A percentile compares a stretch with the other conserved stretches of the same genome.
Evolutionary conservation across 2,888 invertebrate species (phyloP).

Genomic region (Limnephilus auricula): DNA sequence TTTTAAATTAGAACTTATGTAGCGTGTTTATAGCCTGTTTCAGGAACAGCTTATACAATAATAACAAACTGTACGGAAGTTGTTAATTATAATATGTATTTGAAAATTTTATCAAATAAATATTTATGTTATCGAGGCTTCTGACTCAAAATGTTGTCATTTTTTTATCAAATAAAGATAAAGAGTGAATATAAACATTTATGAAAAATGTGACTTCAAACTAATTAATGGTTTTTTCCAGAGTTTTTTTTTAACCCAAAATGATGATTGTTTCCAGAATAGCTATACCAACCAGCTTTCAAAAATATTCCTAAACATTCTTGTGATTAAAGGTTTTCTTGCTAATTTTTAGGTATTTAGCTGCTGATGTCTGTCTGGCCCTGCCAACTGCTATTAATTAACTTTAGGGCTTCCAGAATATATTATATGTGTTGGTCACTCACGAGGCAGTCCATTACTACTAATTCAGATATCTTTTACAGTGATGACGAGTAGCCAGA

Average conservation of each 20-base stretch:
- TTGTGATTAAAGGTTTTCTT: not conserved
- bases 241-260: not conserved
- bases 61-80: not conserved
- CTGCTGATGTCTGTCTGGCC: not conserved
- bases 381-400: not conserved
- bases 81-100: not conserved
- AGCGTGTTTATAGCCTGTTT: not conserved
- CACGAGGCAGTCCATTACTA: not conserved
- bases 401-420: not conserved
- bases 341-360: not conserved
- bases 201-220: not conserved
- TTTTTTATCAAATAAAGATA: not conserved
- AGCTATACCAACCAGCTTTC: not conserved
- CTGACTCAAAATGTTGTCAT: no score
- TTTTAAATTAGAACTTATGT: not conserved
- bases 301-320: not conserved
- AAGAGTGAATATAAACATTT: not conserved
- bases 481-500: not conserved
- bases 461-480: conserved; percentile 5
- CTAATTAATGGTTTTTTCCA: not conserved
- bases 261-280: not conserved
- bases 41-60: not conserved
- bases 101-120: not conserved
- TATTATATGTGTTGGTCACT: not conserved
- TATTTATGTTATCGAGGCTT: not conserved